phyloP scores from a whole-genome alignment of 1,140 invertebrate species.

The Holcopasites calliopsidis region DNA sequence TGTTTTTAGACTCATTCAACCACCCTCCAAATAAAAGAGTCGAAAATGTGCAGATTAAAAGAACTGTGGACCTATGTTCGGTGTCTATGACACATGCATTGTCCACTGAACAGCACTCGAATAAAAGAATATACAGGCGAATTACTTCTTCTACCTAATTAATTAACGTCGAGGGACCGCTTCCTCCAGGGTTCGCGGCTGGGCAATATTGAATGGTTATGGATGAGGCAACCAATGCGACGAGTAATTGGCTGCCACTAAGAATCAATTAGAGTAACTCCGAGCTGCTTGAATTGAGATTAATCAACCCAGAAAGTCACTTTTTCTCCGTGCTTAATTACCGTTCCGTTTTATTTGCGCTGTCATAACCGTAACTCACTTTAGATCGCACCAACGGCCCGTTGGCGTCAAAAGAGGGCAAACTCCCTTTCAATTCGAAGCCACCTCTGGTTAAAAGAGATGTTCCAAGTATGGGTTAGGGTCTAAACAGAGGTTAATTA shows the following conservation, averaged over 20 bases:
- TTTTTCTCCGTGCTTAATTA: slow-evolving; percentile 27
- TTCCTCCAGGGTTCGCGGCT: not conserved
- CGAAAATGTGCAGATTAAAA: not conserved
- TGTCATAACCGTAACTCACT: slow-evolving; percentile 18
- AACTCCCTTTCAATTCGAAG: too few relatives aligned
- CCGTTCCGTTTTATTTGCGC: slow-evolving; percentile 22
- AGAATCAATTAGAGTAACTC: slow-evolving; percentile 40
- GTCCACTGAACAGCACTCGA: not conserved
- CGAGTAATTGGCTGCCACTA: slow-evolving; percentile 33
- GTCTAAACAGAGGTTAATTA: too few relatives aligned
- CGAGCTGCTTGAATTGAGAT: slow-evolving; percentile 17
- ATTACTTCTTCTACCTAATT: slow-evolving; percentile 19
- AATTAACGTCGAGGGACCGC: slow-evolving; percentile 6
- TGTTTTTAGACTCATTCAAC: not conserved
- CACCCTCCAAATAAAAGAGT: not conserved
- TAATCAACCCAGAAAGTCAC: slow-evolving; percentile 26
- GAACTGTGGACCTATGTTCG: not conserved
- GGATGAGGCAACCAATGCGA: slow-evolving; percentile 16
- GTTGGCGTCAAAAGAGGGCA: too few relatives aligned
- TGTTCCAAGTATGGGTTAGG: too few relatives aligned
- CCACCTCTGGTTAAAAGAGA: too few relatives aligned
- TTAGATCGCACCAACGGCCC: too few relatives aligned
- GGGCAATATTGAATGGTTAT: slow-evolving; percentile 18
- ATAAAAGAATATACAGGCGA: slow-evolving; percentile 5
- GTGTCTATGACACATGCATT: not conserved